Evolutionary conservation across 2,888 invertebrate species (phyloP).

Genomic region (Phyto melanocephala): DNA sequence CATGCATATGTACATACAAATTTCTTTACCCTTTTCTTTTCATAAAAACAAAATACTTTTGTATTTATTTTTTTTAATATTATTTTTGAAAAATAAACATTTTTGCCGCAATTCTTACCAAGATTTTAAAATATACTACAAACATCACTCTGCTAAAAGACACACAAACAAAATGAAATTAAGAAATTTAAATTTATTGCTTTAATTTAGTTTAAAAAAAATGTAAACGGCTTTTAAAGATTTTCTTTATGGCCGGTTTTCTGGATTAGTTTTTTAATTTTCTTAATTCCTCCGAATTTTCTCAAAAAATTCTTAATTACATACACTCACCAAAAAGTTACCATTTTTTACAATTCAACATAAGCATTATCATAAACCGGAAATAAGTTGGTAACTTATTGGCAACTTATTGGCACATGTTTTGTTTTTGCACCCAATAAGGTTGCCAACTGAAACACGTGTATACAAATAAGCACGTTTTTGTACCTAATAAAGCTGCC

Average conservation of each 20-base stretch:
- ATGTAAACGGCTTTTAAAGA: background rate
- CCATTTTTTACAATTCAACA: background rate
- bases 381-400: background rate
- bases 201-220: background rate
- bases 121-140: background rate
- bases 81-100: background rate
- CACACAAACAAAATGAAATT: constrained; percentile 10
- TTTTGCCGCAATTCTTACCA: constrained; percentile 57
- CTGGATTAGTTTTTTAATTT: background rate
- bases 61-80: too few relatives aligned
- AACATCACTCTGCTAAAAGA: background rate
- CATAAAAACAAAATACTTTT: constrained; percentile 13
- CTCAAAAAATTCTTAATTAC: background rate
- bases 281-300: background rate
- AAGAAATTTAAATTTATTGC: background rate
- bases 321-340: background rate
- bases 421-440: background rate
- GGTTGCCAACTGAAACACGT: background rate
- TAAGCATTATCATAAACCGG: background rate
- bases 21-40: constrained; percentile 1
- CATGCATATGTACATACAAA: too few relatives aligned
- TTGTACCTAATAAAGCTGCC: background rate
- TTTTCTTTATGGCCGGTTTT: background rate
- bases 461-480: background rate
- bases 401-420: background rate